These are phyloP conservation scores for Chymomyza fuscimana DNA, from an alignment of 2,888 invertebrate species.

Conservation along the genomic window DNA sequence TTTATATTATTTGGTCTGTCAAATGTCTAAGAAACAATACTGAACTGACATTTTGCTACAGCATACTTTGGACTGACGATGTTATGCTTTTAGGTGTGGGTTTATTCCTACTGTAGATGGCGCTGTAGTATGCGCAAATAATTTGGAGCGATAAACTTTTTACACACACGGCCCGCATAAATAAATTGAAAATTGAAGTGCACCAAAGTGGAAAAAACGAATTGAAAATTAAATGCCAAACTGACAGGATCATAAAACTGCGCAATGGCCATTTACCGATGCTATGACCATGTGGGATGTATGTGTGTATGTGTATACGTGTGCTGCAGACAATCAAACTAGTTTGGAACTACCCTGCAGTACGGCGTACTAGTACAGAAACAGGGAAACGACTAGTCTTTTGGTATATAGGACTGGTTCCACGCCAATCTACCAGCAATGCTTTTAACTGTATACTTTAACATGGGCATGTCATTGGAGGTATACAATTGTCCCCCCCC, in stretches of 20 bases:
- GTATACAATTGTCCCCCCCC: too few relatives aligned
- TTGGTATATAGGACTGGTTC: too few relatives aligned
- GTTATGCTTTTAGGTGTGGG: not conserved
- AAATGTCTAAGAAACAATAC: not conserved
- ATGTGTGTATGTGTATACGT: not conserved
- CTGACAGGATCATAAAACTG: slow-evolving; percentile 4
- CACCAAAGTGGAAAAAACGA: slow-evolving; percentile 6
- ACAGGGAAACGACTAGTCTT: too few relatives aligned
- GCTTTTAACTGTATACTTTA: too few relatives aligned
- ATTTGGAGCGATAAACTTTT: not conserved
- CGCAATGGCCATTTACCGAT: not conserved
- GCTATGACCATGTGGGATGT: not conserved
- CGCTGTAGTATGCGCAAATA: not conserved
- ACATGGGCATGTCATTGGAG: too few relatives aligned
- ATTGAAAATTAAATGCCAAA: slow-evolving; percentile 8
- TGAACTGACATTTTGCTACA: not conserved
- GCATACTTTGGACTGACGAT: not conserved
- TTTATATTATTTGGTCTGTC: not conserved
- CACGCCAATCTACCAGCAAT: too few relatives aligned
- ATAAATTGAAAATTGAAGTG: slow-evolving; percentile 1
- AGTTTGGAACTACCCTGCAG: too few relatives aligned
- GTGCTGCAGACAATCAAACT: not conserved
- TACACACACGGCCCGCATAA: not conserved
- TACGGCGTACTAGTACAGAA: too few relatives aligned
- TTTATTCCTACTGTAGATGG: not conserved